Evolutionary conservation across 2,113 vertebrate genomes (phyloP), one percentile per base, ranked within the genome.

Genomic region (Scartelaos histophorus): DNA sequence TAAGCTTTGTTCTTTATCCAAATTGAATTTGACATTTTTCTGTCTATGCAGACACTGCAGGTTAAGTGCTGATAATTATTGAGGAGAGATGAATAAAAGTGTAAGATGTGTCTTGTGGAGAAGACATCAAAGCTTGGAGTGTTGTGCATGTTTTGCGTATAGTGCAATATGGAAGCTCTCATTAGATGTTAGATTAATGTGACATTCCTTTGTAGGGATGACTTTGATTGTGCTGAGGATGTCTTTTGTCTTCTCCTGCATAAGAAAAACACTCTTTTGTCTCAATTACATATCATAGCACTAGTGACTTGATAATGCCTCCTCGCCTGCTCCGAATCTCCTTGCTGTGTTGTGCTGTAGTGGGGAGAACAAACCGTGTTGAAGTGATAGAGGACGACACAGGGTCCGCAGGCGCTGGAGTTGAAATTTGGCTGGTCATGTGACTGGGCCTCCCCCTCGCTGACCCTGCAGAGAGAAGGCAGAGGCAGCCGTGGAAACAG

Each of bases 21-120:
- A 91, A 90, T 90, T 83, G 87, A 85, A 84, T 84, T 51, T 82
- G 89, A 89, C 91, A 58, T 78, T 64, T 80, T 76, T n/a, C n/a
- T 69, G 64, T 87, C 79, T 68, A 67, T 25, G 68, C 82, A 85
- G 83, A 86, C 80, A 61, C 7, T 73, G 43, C 71, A 24, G 89
- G 91, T 91, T 91, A 91, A 91, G 82, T 87, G 87, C 79, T 70
- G 76, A 87, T 88, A 89, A 90, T 91, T 91, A 87, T 88, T 86
- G 75, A 75, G 65, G 66, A 53, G 79, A 79, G 82, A 86, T 76
- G 76, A 88, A 84, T 74, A 60, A 83, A 83, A 82, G 73, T 81
- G 75, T 72, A 71, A 70, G 79, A 80, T 77, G 78, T 67, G 78
- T 71, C 73, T 66, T 0, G 72, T 74, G 58, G 75, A 72, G 81